These are phyloP conservation scores for Eristalinus sepulchralis DNA, from an alignment of 2,888 invertebrate species.

Conservation along the genomic window DNA sequence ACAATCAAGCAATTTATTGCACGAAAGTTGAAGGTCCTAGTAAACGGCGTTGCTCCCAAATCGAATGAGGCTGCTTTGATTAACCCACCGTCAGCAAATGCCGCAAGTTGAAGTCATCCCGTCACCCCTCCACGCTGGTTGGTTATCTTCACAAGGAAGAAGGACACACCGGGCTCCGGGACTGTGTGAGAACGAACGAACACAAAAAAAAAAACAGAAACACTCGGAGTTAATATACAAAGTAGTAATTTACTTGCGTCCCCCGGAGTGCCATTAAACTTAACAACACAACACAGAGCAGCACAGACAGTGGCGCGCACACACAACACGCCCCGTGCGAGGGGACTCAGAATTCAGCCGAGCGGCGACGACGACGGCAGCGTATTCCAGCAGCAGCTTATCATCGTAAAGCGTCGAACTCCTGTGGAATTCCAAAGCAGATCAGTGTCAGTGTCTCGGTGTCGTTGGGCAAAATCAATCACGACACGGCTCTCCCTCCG, in stretches of 20 bases:
- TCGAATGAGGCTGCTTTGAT: constrained; percentile 71
- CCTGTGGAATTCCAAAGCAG: constrained; percentile 55
- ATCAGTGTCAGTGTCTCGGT: not conserved
- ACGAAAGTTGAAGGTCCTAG: constrained; percentile 68
- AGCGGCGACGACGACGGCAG: not conserved
- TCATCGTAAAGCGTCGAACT: constrained; percentile 58
- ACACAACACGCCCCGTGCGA: not conserved
- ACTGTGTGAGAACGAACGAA: not conserved
- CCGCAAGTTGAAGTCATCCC: constrained; percentile 46
- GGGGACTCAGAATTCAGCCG: not conserved
- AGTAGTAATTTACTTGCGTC: constrained; percentile 72
- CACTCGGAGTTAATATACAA: constrained; percentile 70
- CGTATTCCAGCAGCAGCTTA: constrained; percentile 27
- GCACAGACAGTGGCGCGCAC: constrained; percentile 6
- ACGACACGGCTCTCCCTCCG: constrained; percentile 7
- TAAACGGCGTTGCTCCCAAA: constrained; percentile 53
- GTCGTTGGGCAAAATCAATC: constrained; percentile 50
- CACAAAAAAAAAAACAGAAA: not conserved
- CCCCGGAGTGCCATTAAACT: constrained; percentile 72
- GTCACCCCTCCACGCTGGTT: not conserved
- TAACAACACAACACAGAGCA: constrained; percentile 65
- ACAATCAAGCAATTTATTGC: constrained; percentile 72
- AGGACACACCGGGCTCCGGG: not conserved
- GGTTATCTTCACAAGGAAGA: constrained; percentile 30
- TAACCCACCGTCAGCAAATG: constrained; percentile 64